A percentile compares a stretch with the other conserved stretches of the same genome.
Evolutionary conservation across 35 echinoderm and acorn worm species (phyloP).

Genomic region (Apostichopus californicus): DNA sequence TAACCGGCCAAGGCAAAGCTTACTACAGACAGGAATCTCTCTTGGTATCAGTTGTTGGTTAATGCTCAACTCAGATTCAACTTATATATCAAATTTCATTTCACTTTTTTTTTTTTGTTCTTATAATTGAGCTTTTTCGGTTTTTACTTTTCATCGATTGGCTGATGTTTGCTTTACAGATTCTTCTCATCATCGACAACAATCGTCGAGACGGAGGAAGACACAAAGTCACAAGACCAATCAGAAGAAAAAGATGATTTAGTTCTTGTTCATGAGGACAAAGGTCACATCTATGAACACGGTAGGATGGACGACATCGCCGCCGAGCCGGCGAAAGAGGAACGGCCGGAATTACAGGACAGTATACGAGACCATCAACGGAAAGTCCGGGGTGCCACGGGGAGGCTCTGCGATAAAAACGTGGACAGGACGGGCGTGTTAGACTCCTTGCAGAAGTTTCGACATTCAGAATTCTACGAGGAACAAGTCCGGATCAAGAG

Average conservation of each 20-base stretch:
- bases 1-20: too few species aligned
- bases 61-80: too few species aligned
- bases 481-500: slow-evolving; percentile 17
- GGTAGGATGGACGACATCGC: neutral
- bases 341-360: neutral
- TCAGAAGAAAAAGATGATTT: neutral
- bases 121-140: too few species aligned
- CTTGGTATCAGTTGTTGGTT: too few species aligned
- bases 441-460: slow-evolving; percentile 39
- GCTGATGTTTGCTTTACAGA: neutral
- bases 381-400: slow-evolving; percentile 33
- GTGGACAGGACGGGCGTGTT: slow-evolving; percentile 30
- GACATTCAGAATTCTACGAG: slow-evolving; percentile 32
- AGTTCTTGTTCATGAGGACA: neutral
- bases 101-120: too few species aligned
- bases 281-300: slow-evolving; percentile 15
- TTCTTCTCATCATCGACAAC: neutral
- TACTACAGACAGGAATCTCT: too few species aligned
- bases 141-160: too few species aligned
- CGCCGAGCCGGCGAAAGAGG: neutral
- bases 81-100: too few species aligned
- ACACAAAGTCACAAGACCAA: neutral
- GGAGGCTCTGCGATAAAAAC: slow-evolving; percentile 24
- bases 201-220: neutral
- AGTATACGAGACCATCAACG: slow-evolving; percentile 42